These are phyloP conservation scores for Polymixis flavicincta DNA, from an alignment of 2,888 invertebrate species.

Conservation along the genomic window DNA sequence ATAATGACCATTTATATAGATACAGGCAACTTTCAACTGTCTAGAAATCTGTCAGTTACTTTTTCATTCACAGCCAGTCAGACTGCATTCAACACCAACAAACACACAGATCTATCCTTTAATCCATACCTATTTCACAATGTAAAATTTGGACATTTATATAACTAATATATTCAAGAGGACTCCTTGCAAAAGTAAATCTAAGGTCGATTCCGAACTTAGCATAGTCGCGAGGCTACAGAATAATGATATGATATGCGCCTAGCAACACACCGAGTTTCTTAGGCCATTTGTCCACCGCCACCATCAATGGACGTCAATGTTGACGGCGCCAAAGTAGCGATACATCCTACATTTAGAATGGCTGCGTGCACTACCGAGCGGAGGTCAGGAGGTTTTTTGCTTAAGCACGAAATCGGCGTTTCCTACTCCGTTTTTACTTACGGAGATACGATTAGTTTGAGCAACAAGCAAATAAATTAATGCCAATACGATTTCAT, in stretches of 20 bases:
- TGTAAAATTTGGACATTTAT: conserved; percentile 49
- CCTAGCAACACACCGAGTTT: conserved; percentile 32
- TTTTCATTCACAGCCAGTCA: neutral
- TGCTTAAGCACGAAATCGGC: no score
- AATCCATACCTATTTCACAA: conserved; percentile 21
- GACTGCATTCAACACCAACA: neutral
- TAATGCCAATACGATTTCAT: no score
- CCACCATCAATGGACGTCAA: neutral
- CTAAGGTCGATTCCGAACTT: conserved; percentile 65
- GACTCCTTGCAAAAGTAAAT: conserved; percentile 53
- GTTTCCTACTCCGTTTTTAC: no score
- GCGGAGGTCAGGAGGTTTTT: no score
- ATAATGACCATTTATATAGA: no score
- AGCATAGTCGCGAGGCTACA: conserved; percentile 61
- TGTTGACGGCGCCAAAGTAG: no score
- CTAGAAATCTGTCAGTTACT: no score
- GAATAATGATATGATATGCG: conserved; percentile 43
- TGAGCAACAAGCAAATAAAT: no score
- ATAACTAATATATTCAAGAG: conserved; percentile 66
- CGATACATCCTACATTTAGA: no score
- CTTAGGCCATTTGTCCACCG: neutral
- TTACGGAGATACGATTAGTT: no score
- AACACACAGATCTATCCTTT: neutral
- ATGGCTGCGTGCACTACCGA: no score
- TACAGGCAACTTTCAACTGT: no score